phyloP scores from a whole-genome alignment of 64 coral and sea anemone genomes.

The Cladopsammia gracilis region DNA sequence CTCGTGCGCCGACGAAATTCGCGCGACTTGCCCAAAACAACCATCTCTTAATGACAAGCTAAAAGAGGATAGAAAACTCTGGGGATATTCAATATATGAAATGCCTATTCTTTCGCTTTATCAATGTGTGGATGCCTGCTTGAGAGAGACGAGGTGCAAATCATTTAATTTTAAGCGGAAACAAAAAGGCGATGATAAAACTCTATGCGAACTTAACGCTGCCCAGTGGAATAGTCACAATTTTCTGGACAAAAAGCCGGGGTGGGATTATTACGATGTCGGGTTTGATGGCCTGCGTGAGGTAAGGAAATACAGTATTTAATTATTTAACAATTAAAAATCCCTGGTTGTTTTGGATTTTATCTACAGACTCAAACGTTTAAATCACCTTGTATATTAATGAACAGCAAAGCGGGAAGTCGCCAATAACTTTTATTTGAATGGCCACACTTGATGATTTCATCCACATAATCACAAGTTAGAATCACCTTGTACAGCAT shows the following conservation, averaged over 20 bases:
- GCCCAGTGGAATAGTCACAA: background rate
- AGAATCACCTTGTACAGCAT: too few species aligned
- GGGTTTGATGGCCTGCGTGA: background rate
- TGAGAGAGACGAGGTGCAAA: constrained; percentile 15
- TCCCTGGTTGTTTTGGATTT: too few species aligned
- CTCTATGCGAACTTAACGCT: background rate
- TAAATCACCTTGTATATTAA: too few species aligned
- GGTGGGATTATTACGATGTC: background rate
- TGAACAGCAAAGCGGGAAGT: too few species aligned
- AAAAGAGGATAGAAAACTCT: background rate
- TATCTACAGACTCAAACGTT: too few species aligned
- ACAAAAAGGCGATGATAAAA: background rate
- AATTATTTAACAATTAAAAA: too few species aligned
- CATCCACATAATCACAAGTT: too few species aligned
- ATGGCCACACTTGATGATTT: too few species aligned
- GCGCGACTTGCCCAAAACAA: background rate
- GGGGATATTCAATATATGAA: background rate
- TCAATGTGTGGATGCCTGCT: constrained; percentile 20
- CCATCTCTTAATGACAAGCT: background rate
- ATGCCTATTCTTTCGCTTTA: background rate
- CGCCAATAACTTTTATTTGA: too few species aligned
- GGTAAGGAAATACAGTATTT: background rate
- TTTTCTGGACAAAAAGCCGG: background rate
- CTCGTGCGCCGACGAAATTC: background rate
- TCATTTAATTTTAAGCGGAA: constrained; percentile 7